Evolutionary conservation across 2,888 invertebrate species (phyloP), one percentile per base, ranked within the genome.

Genomic region (Chelonus formosanus): DNA sequence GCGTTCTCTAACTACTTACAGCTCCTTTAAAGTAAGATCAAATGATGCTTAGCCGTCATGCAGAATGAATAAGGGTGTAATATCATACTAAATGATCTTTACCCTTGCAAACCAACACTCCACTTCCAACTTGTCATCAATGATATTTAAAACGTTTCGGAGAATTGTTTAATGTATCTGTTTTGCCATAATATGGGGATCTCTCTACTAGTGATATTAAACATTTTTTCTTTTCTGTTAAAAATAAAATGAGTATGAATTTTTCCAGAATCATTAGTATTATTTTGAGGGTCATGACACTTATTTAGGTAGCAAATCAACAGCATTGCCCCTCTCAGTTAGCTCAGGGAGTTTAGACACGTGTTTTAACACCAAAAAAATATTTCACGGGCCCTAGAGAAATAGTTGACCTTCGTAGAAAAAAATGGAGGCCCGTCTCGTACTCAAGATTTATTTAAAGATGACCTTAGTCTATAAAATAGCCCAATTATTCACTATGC

Each of bases 171-270:
- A 20, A 20, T 20, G 2, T 20, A 20, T 20, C 20, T 20, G 20
- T 20, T 20, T 20, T 20, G 20, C 20, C 20, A 20, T 20, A 20
- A 20, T 20, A 20, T 20, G 20, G 20, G 20, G 20, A 20, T 20
- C 20, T 20, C 20, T 20, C 20, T 1, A 20, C 20, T 20, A 20
- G 20, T 20, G 20, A 20, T 20, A 2, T 20, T 20, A 20, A 20
- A 20, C 20, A 20, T 7, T 47, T 35, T 58, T 58, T 45, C 53
- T 47, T 50, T 59, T 60, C 64, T 48, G 62, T 59, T 64, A 70
- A 62, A 71, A 72, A 70, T 70, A 72, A 60, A 66, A 69, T 69
- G 74, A 63, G 72, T 71, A 70, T 68, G 66, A 72, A 71, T 69
- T 67, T 63, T 73, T 67, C 71, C 20, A 20, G 20, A 20, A 20